These are phyloP conservation scores for Macrophya annulata DNA, from an alignment of 2,888 invertebrate species.

Conservation along the genomic window DNA sequence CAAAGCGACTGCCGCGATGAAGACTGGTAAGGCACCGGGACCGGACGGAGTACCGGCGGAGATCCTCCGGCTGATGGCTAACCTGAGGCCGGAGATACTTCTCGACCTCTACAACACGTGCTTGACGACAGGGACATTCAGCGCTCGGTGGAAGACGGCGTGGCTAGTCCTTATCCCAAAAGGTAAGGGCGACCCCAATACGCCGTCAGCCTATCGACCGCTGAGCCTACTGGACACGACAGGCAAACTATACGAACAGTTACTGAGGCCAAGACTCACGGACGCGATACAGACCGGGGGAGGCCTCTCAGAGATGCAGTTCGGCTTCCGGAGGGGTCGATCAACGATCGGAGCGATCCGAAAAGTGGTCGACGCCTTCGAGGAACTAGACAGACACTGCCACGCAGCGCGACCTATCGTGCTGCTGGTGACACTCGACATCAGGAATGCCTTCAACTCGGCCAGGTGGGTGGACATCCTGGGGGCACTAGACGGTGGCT, in stretches of 20 bases:
- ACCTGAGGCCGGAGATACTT: slow-evolving; percentile 31
- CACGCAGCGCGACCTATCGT: slow-evolving; percentile 58
- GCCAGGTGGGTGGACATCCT: slow-evolving; percentile 59
- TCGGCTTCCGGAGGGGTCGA: slow-evolving; percentile 59
- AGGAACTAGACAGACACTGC: slow-evolving; percentile 19
- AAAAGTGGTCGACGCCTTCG: slow-evolving; percentile 57
- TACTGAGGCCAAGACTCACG: slow-evolving; percentile 65
- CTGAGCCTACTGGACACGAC: slow-evolving; percentile 66
- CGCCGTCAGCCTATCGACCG: slow-evolving; percentile 63
- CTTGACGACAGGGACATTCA: slow-evolving; percentile 8
- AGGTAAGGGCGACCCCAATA: slow-evolving; percentile 57
- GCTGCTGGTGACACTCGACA: slow-evolving; percentile 59
- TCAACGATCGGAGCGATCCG: slow-evolving; percentile 62
- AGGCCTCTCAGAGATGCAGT: slow-evolving; percentile 52
- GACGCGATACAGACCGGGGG: slow-evolving; percentile 57
- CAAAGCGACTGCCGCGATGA: slow-evolving; percentile 28
- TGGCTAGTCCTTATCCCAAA: slow-evolving; percentile 38
- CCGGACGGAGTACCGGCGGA: slow-evolving; percentile 52
- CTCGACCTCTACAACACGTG: slow-evolving; percentile 58
- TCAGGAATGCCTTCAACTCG: slow-evolving; percentile 61
- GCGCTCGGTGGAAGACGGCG: slow-evolving; percentile 53
- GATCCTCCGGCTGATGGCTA: slow-evolving; percentile 23
- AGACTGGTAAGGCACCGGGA: slow-evolving; percentile 45
- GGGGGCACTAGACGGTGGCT: slow-evolving; percentile 55
- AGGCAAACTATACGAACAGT: slow-evolving; percentile 68